A percentile compares a stretch with the other conserved stretches of the same genome.
Evolutionary conservation across 1,140 invertebrate genomes (phyloP).

Genomic region (Ruditapes philippinarum): DNA sequence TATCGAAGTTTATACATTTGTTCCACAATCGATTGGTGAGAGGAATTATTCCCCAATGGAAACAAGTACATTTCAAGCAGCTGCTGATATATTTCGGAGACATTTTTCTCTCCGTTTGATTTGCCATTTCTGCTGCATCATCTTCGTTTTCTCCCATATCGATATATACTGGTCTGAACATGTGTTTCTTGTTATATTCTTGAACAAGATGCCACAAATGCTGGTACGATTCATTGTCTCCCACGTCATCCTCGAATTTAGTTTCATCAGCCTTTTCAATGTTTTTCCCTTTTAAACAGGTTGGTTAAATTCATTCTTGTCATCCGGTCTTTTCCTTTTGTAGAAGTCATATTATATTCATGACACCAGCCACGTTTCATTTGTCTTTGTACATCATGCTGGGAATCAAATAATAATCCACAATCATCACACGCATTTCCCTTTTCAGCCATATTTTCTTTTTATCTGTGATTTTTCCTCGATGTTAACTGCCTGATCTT

Average conservation of each 20-base stretch:
- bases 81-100: background rate
- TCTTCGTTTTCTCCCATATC: background rate
- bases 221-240: background rate
- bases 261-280: background rate
- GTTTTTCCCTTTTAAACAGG: too few species aligned
- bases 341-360: background rate
- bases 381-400: constrained; percentile 4
- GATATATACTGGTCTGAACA: background rate
- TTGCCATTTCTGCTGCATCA: background rate
- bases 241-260: background rate
- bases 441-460: background rate
- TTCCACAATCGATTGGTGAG: background rate
- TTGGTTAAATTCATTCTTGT: background rate
- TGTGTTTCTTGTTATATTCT: background rate
- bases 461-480: background rate
- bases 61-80: background rate
- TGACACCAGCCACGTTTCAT: constrained; percentile 8
- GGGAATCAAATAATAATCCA: background rate
- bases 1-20: background rate
- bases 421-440: background rate
- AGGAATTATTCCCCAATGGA: background rate
- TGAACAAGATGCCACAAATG: background rate
- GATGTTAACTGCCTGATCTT: background rate
- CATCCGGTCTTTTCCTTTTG: constrained; percentile 1
- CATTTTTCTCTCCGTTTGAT: background rate